Evolutionary conservation across 2,113 vertebrate genomes (phyloP).

Genomic region (Elaphurus davidianus): DNA sequence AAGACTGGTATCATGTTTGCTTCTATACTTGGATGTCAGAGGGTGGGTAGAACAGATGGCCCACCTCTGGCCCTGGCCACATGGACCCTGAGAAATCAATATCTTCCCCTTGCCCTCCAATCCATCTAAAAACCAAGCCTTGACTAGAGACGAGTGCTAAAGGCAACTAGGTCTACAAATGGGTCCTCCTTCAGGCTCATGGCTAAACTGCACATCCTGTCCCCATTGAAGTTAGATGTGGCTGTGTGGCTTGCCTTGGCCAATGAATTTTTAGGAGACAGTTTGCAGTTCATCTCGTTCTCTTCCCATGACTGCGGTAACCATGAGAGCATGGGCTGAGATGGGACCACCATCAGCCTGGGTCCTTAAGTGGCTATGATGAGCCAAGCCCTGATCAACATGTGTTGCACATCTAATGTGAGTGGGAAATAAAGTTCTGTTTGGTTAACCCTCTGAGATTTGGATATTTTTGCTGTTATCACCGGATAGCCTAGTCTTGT

Average conservation of each 20-base stretch:
- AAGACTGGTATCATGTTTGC: not conserved
- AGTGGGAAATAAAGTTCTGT: not conserved
- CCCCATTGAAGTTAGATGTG: not conserved
- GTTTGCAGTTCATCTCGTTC: not conserved
- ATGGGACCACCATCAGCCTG: not conserved
- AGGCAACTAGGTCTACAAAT: not conserved
- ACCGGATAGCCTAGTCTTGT: not conserved
- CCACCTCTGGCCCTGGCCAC: not conserved
- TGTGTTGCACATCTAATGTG: not conserved
- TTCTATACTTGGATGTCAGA: not conserved
- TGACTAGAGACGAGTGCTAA: not conserved
- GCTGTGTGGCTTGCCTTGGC: not conserved
- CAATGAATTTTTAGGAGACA: not conserved
- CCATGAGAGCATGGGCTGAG: not conserved
- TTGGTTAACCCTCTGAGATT: not conserved
- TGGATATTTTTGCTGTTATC: not conserved
- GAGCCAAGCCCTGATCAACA: not conserved
- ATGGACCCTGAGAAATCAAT: not conserved
- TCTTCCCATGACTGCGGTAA: not conserved
- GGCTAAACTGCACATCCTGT: not conserved
- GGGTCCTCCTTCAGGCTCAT: not conserved
- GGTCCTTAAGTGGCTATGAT: not conserved
- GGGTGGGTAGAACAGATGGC: not conserved
- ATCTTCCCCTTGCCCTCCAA: not conserved
- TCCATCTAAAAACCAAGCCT: not conserved